Conservation (phyloP, 37 sponge, comb jelly and placozoan species). For the Halisarca cf. caerulea region DNA sequence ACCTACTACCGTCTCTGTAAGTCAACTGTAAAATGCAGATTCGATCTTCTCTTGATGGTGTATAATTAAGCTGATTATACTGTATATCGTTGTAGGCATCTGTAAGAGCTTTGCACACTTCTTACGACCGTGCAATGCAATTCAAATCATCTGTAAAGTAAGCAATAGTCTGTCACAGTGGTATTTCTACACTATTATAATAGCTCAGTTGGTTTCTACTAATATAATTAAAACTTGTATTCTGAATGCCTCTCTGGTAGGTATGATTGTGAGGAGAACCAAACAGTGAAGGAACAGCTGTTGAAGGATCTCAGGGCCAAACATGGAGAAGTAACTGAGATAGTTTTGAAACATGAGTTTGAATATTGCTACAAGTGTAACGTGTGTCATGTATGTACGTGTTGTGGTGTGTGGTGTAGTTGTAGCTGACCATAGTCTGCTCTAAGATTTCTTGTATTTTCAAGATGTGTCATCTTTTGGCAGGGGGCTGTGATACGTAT, state of each 20-base stretch:
- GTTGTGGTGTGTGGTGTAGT: no score
- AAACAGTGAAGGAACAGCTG: slow-evolving; percentile 4
- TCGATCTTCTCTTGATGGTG: no score
- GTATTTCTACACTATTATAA: no score
- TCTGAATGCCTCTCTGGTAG: slow-evolving; percentile 2
- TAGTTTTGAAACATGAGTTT: no score
- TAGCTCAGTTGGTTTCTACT: not conserved
- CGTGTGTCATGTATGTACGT: no score
- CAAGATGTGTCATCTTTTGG: no score
- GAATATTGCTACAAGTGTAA: no score
- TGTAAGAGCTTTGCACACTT: slow-evolving; percentile 15
- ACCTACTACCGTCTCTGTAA: slow-evolving; percentile 16
- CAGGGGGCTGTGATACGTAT: no score
- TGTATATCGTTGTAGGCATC: slow-evolving; percentile 12
- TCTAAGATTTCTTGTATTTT: no score
- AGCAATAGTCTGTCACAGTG: not conserved
- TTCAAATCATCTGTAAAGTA: slow-evolving; percentile 17
- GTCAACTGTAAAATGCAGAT: not conserved
- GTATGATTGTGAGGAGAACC: slow-evolving; percentile 8
- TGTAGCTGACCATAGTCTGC: no score
- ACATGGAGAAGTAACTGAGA: not conserved
- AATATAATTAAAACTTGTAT: not conserved
- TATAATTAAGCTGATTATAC: no score
- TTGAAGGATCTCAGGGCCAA: not conserved
- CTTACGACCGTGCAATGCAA: not conserved